Evolutionary conservation across 2,888 invertebrate genomes (phyloP).

Genomic region (Trichopria drosophilae): DNA sequence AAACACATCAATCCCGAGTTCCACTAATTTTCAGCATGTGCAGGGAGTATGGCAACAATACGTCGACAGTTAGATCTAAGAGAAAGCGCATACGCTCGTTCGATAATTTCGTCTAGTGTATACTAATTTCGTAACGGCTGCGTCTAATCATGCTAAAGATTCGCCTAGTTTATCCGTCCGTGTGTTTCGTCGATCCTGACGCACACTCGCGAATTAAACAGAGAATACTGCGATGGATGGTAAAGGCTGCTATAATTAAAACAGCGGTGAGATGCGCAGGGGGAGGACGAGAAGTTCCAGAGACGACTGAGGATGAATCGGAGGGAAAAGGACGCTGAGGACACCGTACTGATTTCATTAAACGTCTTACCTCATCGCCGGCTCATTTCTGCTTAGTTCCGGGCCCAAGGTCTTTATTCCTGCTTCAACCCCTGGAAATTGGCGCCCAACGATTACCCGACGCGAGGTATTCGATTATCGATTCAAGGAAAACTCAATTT

Average conservation of each 20-base stretch:
- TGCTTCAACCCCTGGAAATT: constrained; percentile 23
- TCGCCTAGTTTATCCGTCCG: constrained; percentile 39
- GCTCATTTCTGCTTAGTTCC: constrained; percentile 42
- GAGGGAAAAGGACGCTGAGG: constrained; percentile 25
- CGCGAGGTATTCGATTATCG: too few relatives aligned
- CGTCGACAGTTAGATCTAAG: too few relatives aligned
- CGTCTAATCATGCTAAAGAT: constrained; percentile 50
- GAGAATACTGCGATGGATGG: constrained; percentile 30
- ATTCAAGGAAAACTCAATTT: too few relatives aligned
- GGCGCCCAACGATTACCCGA: too few relatives aligned
- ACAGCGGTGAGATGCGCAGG: constrained; percentile 33
- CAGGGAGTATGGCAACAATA: too few relatives aligned
- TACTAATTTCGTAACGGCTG: constrained; percentile 50
- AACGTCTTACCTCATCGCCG: constrained; percentile 43
- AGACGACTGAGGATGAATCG: too few relatives aligned
- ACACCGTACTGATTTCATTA: constrained; percentile 46
- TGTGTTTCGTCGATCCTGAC: constrained; percentile 32
- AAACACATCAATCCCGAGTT: too few relatives aligned
- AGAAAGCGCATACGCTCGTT: constrained; percentile 5
- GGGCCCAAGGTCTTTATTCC: constrained; percentile 31
- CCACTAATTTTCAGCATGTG: too few relatives aligned
- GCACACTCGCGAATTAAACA: constrained; percentile 27
- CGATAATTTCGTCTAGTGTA: constrained; percentile 27
- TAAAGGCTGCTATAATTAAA: constrained; percentile 45
- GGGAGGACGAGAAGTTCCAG: constrained; percentile 16